Percentiles rank a stretch among this genome's conserved stretches.
phyloP scores from a whole-genome alignment of 2,888 invertebrate species.

The Poecilobothrus nobilitatus region DNA sequence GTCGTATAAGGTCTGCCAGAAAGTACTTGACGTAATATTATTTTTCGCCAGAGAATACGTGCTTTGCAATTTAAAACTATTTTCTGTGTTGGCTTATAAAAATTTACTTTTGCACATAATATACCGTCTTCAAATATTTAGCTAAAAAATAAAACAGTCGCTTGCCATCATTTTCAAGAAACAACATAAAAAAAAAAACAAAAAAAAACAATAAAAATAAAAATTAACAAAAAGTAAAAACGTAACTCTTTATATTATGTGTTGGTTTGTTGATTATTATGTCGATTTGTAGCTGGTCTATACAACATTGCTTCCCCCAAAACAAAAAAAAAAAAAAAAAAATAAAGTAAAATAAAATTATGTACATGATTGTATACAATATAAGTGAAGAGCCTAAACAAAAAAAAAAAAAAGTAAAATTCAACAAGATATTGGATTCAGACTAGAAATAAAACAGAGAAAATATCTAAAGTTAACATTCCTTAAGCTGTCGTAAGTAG shows the following conservation, averaged over 20 bases:
- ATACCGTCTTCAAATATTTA: conserved; percentile 4
- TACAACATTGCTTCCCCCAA: too few relatives aligned
- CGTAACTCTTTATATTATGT: conserved; percentile 6
- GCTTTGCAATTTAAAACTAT: conserved; percentile 10
- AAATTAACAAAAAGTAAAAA: not conserved
- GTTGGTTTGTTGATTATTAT: not conserved
- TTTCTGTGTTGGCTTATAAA: not conserved
- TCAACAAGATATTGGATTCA: too few relatives aligned
- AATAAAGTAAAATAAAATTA: not conserved
- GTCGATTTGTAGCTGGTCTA: not conserved
- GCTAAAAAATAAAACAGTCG: not conserved
- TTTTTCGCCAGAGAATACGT: conserved; percentile 9
- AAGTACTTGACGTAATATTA: conserved; percentile 1
- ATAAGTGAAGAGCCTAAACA: too few relatives aligned
- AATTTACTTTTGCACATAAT: conserved; percentile 1
- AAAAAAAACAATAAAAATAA: not conserved
- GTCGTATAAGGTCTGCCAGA: conserved; percentile 3
- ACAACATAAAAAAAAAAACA: not conserved
- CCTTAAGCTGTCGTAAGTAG: too few relatives aligned
- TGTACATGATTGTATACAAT: too few relatives aligned
- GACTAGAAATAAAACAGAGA: too few relatives aligned
- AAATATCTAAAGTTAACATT: too few relatives aligned
- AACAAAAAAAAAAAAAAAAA: too few relatives aligned
- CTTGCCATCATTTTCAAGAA: not conserved
- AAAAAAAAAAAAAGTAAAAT: too few relatives aligned